Percentiles rank a stretch among this genome's conserved stretches.
Conservation (phyloP, 2,113 vertebrate species). For the Gymnorhina tibicen region DNA sequence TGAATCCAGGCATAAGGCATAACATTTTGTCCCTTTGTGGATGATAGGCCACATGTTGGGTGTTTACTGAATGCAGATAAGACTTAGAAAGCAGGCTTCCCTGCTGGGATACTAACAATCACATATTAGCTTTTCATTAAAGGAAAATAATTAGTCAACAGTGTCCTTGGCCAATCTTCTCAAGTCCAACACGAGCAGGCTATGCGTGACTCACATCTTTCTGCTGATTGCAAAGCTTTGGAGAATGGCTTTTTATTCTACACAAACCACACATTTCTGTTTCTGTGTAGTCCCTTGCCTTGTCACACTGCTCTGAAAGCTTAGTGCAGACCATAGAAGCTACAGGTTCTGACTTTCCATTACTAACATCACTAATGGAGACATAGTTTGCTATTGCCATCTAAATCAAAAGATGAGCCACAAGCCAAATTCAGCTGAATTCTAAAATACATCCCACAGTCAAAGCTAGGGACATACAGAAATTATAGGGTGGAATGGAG, state of each 20-base stretch:
- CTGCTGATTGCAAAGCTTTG: not conserved
- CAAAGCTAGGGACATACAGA: not conserved
- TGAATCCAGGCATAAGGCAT: not conserved
- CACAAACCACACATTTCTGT: not conserved
- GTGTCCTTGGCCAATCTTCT: not conserved
- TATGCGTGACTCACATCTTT: not conserved
- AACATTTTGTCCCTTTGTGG: not conserved
- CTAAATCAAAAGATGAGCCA: not conserved
- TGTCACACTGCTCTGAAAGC: not conserved
- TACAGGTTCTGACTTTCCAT: not conserved
- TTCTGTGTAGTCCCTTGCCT: not conserved
- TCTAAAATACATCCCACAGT: not conserved
- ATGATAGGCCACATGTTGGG: not conserved
- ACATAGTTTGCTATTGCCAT: not conserved
- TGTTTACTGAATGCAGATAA: not conserved
- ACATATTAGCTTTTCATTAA: not conserved
- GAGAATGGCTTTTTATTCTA: not conserved
- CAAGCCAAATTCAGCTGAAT: not conserved
- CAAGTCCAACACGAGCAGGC: fast-evolving
- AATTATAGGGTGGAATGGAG: not conserved
- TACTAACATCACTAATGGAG: not conserved
- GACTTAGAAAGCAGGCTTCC: not conserved
- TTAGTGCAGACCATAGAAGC: not conserved
- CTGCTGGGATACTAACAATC: not conserved
- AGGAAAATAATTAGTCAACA: not conserved